A percentile compares a stretch with the other conserved stretches of the same genome.
Conservation (phyloP, 2,113 vertebrate genomes). For the Pachycephala philippinensis region DNA sequence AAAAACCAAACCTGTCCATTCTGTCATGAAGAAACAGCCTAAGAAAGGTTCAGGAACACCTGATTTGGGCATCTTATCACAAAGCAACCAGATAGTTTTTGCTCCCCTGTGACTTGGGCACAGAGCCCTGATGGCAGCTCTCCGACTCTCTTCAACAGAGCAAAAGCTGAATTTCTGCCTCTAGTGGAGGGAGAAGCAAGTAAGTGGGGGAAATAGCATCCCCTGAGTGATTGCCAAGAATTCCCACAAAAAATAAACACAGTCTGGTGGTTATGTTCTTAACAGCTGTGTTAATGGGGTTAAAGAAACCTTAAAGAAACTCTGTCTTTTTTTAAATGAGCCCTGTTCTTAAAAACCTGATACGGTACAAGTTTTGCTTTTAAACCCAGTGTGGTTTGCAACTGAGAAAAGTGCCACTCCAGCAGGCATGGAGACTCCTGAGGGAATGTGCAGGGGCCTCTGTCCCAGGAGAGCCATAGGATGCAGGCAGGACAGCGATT, state of each 20-base stretch:
- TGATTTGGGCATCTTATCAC: background rate
- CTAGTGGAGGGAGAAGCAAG: slow-evolving; percentile 32
- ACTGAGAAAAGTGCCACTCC: background rate
- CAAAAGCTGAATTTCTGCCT: slow-evolving; percentile 20
- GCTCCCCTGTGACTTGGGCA: background rate
- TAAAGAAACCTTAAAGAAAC: slow-evolving; percentile 65
- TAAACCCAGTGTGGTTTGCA: background rate
- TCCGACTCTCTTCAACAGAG: background rate
- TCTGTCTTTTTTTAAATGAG: slow-evolving; percentile 44
- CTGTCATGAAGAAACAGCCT: background rate
- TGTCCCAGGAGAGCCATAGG: background rate
- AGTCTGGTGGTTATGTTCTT: slow-evolving; percentile 63
- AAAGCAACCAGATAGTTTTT: background rate
- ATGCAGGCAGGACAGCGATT: background rate
- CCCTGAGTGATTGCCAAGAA: slow-evolving; percentile 51
- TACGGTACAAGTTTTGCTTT: background rate
- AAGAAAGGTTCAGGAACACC: background rate
- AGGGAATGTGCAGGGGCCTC: fast-evolving
- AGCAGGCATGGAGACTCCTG: background rate
- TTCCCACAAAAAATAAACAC: slow-evolving; percentile 63
- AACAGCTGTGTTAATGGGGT: slow-evolving; percentile 59
- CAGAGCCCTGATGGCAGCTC: background rate
- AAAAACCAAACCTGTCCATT: background rate
- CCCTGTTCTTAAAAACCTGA: slow-evolving; percentile 21
- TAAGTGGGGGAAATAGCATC: slow-evolving; percentile 45